Base-by-base conservation (phyloP, 2,797 vertebrate genomes). In the Pyrocephalus nanus region DNA sequence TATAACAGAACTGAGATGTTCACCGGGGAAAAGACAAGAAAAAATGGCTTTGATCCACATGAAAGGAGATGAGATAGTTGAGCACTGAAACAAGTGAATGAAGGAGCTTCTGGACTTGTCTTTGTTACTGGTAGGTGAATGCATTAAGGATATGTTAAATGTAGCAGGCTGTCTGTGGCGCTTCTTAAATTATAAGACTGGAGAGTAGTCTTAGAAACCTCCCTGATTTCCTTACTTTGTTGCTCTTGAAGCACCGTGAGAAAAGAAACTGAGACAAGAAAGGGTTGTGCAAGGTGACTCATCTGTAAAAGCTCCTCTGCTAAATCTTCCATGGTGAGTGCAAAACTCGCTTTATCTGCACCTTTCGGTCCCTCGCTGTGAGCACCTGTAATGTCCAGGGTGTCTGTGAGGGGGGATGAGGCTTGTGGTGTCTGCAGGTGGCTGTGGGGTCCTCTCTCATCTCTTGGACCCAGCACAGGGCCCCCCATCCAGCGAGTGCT, bases 211-310 rank as follows among this genome's bases (percentile, higher is more conserved):
- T 50, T 66, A 64, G 75, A 93, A 90, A 73, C 38, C 54, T 42
- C 17, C 67, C 65, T 71, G 19, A 75, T 90, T 95, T 94, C 26
- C 79, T 78, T 65, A 47, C 50, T 86, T 82, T 69, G 55, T 53
- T 81, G 66, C 55, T 89, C 25, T 81, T 93, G 78, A 92, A 80
- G 83, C 25, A 57, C 61, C 34, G n/a, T 54, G 80, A 88, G 64
- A 85, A 92, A 84, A 88, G 43, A 84, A 84, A 62, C 19, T 14
- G 72, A 75, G 80, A 57, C 11, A 53, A 76, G 45, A 51, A 61
- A 62, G 38, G 17, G 21, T 58, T 92, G 70, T 64, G 65, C 40
- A 61, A 61, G 25, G 65, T 1, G 5, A 34, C 23, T 64, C 22
- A 42, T 61, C 60, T 71, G 53, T 83, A 34, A 40, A 58, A 66